Percentiles rank a stretch among this genome's conserved stretches.
Evolutionary conservation across 2,888 invertebrate genomes (phyloP).

Genomic region (Heteromurus nitidus): DNA sequence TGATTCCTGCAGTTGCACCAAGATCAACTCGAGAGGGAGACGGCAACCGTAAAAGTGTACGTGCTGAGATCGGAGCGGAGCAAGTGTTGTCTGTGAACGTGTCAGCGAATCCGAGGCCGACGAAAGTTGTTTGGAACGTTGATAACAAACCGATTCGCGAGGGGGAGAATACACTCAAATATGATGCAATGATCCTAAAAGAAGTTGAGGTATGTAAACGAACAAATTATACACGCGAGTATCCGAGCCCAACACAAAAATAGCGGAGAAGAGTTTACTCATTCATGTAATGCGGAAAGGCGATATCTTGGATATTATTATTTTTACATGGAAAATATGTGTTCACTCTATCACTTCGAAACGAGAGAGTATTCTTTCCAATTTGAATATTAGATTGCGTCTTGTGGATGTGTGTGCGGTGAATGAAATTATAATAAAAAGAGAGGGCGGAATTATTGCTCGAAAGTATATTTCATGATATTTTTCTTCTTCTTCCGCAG

Average conservation of each 20-base stretch:
- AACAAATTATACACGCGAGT: too few relatives aligned
- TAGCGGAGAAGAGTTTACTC: too few relatives aligned
- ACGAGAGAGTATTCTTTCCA: constrained; percentile 3
- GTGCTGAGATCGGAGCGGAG: constrained; percentile 67
- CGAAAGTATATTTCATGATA: not conserved
- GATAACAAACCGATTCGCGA: constrained; percentile 54
- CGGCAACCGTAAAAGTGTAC: constrained; percentile 49
- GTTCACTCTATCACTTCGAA: too few relatives aligned
- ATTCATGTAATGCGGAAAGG: too few relatives aligned
- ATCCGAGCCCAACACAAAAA: too few relatives aligned
- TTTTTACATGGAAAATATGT: too few relatives aligned
- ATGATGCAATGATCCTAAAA: constrained; percentile 46
- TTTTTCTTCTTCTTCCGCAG: constrained; percentile 51
- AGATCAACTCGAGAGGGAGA: constrained; percentile 53
- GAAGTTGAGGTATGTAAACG: constrained; percentile 50
- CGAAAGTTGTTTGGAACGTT: constrained; percentile 63
- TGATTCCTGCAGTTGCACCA: constrained; percentile 62
- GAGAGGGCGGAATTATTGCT: too few relatives aligned
- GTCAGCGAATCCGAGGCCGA: constrained; percentile 71
- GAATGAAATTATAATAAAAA: not conserved
- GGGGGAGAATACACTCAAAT: constrained; percentile 51
- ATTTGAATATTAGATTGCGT: constrained; percentile 40
- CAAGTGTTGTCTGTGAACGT: constrained; percentile 69
- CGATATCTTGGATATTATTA: too few relatives aligned
- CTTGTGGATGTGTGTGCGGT: not conserved